phyloP scores from a whole-genome alignment of 2,797 vertebrate species.

The Cossypha heuglini region DNA sequence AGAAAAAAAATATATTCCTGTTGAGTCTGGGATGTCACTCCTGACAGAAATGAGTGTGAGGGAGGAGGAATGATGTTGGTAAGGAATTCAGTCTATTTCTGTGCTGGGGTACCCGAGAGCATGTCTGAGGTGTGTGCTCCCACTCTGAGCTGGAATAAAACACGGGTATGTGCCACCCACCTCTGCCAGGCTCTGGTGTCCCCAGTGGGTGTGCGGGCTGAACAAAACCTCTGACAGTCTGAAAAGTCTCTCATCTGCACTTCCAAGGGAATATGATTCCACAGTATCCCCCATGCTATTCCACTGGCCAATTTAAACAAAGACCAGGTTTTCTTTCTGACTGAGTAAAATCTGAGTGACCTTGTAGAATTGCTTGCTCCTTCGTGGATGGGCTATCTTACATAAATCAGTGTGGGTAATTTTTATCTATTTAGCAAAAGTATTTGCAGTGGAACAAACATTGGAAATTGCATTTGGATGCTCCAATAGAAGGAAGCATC shows the following conservation, averaged over 20 bases:
- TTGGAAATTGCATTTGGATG: neutral
- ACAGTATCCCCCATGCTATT: neutral
- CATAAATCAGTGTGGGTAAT: neutral
- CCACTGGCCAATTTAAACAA: neutral
- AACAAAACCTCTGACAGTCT: neutral
- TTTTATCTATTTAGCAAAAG: neutral
- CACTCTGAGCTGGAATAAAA: neutral
- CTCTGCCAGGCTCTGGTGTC: neutral
- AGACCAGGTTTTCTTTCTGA: neutral
- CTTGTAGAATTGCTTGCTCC: neutral
- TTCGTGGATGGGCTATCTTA: neutral
- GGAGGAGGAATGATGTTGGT: neutral
- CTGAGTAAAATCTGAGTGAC: neutral
- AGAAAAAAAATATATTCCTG: neutral
- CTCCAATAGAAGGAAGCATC: neutral
- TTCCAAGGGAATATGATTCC: neutral
- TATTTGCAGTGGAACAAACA: neutral
- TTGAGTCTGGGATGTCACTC: neutral
- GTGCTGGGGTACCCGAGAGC: accelerated
- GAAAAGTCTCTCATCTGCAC: neutral
- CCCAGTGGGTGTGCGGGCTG: neutral
- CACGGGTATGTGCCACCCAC: neutral
- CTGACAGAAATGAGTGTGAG: neutral
- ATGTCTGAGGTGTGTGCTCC: neutral
- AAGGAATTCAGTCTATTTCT: neutral